A percentile compares a stretch with the other conserved stretches of the same genome.
Evolutionary conservation across 2,113 vertebrate species (phyloP).

Genomic region (Nothobranchius furzeri): DNA sequence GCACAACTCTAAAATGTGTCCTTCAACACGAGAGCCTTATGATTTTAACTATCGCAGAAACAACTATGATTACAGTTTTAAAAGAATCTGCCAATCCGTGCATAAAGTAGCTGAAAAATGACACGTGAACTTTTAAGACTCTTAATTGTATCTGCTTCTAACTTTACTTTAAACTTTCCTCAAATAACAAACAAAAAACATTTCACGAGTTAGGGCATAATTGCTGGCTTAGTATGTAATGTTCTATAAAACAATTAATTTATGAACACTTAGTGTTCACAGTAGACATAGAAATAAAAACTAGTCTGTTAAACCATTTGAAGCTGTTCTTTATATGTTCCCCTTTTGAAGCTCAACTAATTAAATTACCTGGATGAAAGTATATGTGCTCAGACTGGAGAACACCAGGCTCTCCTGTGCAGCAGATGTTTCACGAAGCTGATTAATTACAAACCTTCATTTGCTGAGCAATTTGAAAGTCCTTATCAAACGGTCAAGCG

Average conservation of each 20-base stretch:
- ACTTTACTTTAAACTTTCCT: too few species aligned
- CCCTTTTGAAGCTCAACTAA: slow-evolving; percentile 25
- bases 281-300: background rate
- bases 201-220: too few species aligned
- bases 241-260: background rate
- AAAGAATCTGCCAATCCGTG: too few species aligned
- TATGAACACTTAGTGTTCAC: background rate
- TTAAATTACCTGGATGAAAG: slow-evolving; percentile 23
- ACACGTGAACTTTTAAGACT: too few species aligned
- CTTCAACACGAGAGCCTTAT: too few species aligned
- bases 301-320: background rate
- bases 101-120: too few species aligned
- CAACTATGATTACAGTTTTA: background rate
- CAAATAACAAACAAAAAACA: too few species aligned
- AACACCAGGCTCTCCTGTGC: slow-evolving; percentile 15
- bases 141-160: too few species aligned
- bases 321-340: slow-evolving; percentile 1
- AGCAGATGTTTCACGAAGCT: slow-evolving; percentile 31
- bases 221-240: background rate
- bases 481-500: slow-evolving; percentile 25
- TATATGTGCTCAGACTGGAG: slow-evolving; percentile 12
- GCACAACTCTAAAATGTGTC: too few species aligned
- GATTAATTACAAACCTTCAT: slow-evolving; percentile 40
- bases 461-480: slow-evolving; percentile 25
- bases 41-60: background rate